Evolutionary conservation across 2,888 invertebrate genomes (phyloP).

Genomic region (Stictocephala bisonia): DNA sequence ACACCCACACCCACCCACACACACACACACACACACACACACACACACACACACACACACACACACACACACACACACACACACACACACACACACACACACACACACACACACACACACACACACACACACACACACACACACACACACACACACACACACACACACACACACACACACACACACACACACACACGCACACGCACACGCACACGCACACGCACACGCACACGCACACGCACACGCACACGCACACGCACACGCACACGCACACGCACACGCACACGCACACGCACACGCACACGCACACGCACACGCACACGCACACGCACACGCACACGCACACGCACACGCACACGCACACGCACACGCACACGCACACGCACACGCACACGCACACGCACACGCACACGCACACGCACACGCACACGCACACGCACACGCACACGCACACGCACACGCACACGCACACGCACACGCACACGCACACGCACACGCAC

Average conservation of each 20-base stretch:
- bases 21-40: too few species aligned
- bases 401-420: too few species aligned
- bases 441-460: too few species aligned
- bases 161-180: constrained; percentile 4
- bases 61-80: constrained; percentile 13
- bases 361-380: neutral
- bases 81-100: constrained; percentile 9
- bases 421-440: too few species aligned
- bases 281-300: neutral
- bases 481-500: too few species aligned
- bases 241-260: neutral
- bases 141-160: constrained; percentile 8
- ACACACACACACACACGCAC: constrained; percentile 10
- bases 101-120: constrained; percentile 13
- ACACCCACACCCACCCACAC: too few species aligned
- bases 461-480: too few species aligned
- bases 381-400: neutral
- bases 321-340: constrained; percentile 1
- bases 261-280: constrained; percentile 4
- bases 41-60: constrained; percentile 13
- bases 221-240: neutral
- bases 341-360: constrained; percentile 1
- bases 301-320: constrained; percentile 1
- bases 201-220: neutral
- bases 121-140: constrained; percentile 13